Percentiles rank a stretch among this genome's conserved stretches.
These are phyloP conservation scores for Octodon degus DNA, from an alignment of 2,113 vertebrate genomes.

Conservation along the genomic window DNA sequence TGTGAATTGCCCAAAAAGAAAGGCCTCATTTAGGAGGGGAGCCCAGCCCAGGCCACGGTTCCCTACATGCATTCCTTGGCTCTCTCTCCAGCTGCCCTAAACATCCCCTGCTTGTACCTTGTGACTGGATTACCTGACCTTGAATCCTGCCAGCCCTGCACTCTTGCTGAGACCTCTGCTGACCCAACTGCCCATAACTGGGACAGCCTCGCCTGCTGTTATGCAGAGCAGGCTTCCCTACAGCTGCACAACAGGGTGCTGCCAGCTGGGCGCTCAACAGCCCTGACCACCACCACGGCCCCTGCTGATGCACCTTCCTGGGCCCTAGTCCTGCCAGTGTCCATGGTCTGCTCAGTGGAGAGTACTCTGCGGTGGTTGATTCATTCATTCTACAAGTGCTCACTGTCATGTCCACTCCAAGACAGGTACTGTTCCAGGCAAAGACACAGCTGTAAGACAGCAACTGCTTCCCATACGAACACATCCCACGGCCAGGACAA, in stretches of 20 bases:
- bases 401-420: neutral
- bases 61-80: slow-evolving; percentile 17
- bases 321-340: neutral
- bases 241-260: neutral
- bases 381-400: neutral
- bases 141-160: slow-evolving; percentile 50
- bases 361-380: neutral
- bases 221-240: neutral
- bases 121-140: slow-evolving; percentile 69
- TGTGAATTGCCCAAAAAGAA: neutral
- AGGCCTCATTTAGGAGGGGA: slow-evolving; percentile 56
- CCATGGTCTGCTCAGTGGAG: neutral
- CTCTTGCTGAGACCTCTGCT: slow-evolving; percentile 49
- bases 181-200: slow-evolving; percentile 52
- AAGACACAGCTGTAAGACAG: neutral
- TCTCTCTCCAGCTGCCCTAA: slow-evolving; percentile 50
- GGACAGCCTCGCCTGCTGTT: neutral
- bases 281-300: neutral
- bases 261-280: neutral
- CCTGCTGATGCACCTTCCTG: neutral
- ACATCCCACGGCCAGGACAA: neutral
- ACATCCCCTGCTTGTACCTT: slow-evolving; percentile 54
- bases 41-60: neutral
- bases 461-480: neutral
- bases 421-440: neutral